Evolutionary conservation across 2,113 vertebrate species (phyloP), one percentile per base, ranked within the genome.

Genomic region (Bubo scandiacus): DNA sequence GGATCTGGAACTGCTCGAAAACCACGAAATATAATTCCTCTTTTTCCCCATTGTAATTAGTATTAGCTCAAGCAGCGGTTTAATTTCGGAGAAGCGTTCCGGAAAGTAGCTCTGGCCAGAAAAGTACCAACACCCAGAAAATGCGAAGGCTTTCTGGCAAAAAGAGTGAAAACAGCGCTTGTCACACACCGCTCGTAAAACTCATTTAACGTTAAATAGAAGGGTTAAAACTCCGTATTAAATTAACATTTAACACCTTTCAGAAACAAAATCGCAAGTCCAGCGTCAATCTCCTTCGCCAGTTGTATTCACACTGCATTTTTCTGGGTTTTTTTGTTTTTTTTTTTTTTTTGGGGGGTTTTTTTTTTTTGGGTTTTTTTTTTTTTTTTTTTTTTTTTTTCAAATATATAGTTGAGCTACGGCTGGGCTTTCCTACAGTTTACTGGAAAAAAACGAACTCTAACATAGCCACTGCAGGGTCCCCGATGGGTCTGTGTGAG

Each of bases 401-500:
- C n/a, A n/a, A 42, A 42, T 22, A 34, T 10, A 10, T 23, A 34
- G 16, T 11, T 25, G 43, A 67, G 8, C 15, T 7, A 3, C 5
- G 5, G 15, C 14, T 55, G 65, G 8, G 34, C 40, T 82, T 77
- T 32, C 30, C 29, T 27, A 5, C 40, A 36, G 27, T 54, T 79
- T 27, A 21, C 6, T 9, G 52, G 22, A 15, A 66, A 45, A 32
- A 22, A 45, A 45, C 18, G 43, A 45, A 45, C 43, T 13, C 52
- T 8, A 3, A 15, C 51, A 2, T 2, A 4, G 1, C 14, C 9
- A 1, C 8, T 2, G 2, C 57, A 1, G 12, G 1, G 11, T 49
- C 17, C 47, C n/a, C 1, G 5, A 17, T 20, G 25, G 6, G n/a
- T 38, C 6, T 9, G 26, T 18, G 26, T 9, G 75, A 29, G 75